Percentiles rank a stretch among this genome's conserved stretches.
These are phyloP conservation scores for Urocyon cinereoargenteus DNA, from an alignment of 2,797 vertebrate species.

Conservation along the genomic window DNA sequence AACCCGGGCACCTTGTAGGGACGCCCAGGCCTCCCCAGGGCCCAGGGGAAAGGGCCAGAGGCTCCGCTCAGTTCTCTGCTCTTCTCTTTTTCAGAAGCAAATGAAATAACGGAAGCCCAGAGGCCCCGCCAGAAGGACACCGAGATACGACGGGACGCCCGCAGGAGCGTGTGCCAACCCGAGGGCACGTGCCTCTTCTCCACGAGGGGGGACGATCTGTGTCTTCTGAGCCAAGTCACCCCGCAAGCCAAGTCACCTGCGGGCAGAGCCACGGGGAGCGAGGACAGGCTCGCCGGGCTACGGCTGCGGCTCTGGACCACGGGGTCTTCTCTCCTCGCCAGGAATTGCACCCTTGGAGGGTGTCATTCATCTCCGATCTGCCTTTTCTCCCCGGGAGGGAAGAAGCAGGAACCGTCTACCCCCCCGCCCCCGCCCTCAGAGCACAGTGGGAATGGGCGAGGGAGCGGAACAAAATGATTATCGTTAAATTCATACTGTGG, in stretches of 20 bases:
- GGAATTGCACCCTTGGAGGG: background rate
- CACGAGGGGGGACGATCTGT: no score
- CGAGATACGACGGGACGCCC: background rate
- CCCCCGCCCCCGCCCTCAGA: background rate
- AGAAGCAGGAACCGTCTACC: background rate
- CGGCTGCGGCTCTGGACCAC: background rate
- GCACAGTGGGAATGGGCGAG: background rate
- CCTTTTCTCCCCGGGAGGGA: conserved; percentile 18
- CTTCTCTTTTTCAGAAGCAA: conserved; percentile 43
- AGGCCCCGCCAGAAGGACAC: background rate
- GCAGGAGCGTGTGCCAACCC: background rate
- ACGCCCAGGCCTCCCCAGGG: background rate
- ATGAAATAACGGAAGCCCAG: background rate
- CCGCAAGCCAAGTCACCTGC: background rate
- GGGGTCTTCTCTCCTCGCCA: background rate
- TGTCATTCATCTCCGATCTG: background rate
- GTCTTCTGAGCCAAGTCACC: background rate
- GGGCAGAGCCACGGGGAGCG: background rate
- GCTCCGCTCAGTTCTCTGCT: background rate
- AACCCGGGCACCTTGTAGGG: background rate
- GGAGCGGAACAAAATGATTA: background rate
- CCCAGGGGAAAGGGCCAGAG: background rate
- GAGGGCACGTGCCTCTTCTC: background rate
- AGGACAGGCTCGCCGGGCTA: background rate
- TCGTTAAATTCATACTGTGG: background rate